A percentile compares a stretch with the other conserved stretches of the same genome.
These are phyloP conservation scores for Fopius arisanus DNA, from an alignment of 1,140 invertebrate genomes.

Conservation along the genomic window DNA sequence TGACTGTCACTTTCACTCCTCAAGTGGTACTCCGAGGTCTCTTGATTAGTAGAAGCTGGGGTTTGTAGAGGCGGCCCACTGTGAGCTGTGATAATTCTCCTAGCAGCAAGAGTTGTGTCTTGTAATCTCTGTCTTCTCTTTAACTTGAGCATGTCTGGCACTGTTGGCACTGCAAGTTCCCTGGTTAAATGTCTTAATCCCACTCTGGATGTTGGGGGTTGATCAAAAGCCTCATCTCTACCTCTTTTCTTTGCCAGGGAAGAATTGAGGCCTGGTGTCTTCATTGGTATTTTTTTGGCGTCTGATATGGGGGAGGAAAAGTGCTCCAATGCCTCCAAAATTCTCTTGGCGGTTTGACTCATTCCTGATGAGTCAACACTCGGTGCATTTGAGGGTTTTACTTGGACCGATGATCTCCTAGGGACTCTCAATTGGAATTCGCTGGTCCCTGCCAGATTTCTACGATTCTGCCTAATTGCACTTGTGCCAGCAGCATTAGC, in stretches of 20 bases:
- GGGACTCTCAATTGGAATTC: slow-evolving; percentile 56
- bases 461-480: slow-evolving; percentile 61
- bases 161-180: slow-evolving; percentile 67
- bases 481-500: slow-evolving; percentile 69
- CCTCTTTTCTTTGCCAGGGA: slow-evolving; percentile 40
- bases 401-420: slow-evolving; percentile 57
- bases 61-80: slow-evolving; percentile 34
- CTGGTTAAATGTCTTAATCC: slow-evolving; percentile 61
- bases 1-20: slow-evolving; percentile 46
- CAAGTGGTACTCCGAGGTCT: slow-evolving; percentile 50
- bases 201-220: slow-evolving; percentile 39
- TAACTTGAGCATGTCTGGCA: slow-evolving; percentile 70
- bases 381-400: slow-evolving; percentile 61
- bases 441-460: slow-evolving; percentile 50
- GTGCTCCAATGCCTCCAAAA: slow-evolving; percentile 76
- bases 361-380: slow-evolving; percentile 53
- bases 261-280: slow-evolving; percentile 30
- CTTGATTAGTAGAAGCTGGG: not conserved
- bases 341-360: slow-evolving; percentile 72
- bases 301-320: slow-evolving; percentile 78
- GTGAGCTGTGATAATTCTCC: slow-evolving; percentile 68
- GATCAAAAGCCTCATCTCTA: slow-evolving; percentile 41
- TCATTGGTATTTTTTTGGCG: slow-evolving; percentile 74
- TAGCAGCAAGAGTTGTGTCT: slow-evolving; percentile 69
- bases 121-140: slow-evolving; percentile 67